A percentile compares a stretch with the other conserved stretches of the same genome.
These are phyloP conservation scores for Drosophila pandora DNA, from an alignment of 1,140 invertebrate species.

Conservation along the genomic window DNA sequence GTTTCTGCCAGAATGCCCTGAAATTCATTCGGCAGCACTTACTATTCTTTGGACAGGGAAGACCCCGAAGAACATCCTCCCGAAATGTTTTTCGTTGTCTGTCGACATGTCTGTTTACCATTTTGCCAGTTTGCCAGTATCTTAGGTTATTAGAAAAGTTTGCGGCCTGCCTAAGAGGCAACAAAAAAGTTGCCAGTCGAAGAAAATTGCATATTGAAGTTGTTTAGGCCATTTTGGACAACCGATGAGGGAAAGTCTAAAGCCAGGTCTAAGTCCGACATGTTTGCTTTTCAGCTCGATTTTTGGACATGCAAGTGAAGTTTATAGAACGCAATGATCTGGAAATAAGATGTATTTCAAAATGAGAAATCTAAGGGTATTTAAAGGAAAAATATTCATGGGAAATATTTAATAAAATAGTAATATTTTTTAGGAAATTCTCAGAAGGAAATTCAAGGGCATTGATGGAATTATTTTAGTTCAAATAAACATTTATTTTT, in stretches of 20 bases:
- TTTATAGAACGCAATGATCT: background rate
- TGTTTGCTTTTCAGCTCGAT: conserved; percentile 1
- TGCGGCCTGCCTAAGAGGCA: conserved; percentile 26
- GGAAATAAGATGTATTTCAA: background rate
- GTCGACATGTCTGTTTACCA: conserved; percentile 36
- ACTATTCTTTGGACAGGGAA: conserved; percentile 24
- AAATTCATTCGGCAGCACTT: conserved; percentile 26
- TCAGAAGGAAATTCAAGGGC: too few species aligned
- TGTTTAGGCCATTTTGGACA: conserved; percentile 47
- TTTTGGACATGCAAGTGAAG: background rate
- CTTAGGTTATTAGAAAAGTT: conserved; percentile 75
- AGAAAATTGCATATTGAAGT: conserved; percentile 53
- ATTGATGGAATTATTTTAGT: too few species aligned
- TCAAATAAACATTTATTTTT: too few species aligned
- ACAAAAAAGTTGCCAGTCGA: conserved; percentile 41
- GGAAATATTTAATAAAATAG: too few species aligned
- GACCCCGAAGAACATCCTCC: background rate
- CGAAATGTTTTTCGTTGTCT: conserved; percentile 6
- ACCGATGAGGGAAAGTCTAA: conserved; percentile 6
- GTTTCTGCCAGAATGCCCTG: conserved; percentile 4
- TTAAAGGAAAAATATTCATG: too few species aligned
- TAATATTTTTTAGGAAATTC: too few species aligned
- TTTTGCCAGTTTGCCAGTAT: conserved; percentile 60
- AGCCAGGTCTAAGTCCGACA: background rate
- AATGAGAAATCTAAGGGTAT: too few species aligned